phyloP scores from a whole-genome alignment of 2,888 invertebrate genomes.

The Cotesia congregata region DNA sequence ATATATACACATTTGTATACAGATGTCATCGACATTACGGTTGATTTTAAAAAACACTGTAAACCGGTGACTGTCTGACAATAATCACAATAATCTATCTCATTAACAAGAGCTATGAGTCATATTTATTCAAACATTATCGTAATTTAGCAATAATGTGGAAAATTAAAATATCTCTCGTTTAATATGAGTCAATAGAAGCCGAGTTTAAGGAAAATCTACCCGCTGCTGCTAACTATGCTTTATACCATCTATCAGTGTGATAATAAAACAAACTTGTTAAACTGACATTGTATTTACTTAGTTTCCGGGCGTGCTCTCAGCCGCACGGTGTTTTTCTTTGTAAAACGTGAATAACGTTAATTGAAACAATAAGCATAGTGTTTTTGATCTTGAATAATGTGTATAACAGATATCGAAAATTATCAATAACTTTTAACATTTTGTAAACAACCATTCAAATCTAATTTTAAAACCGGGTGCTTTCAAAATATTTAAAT shows the following conservation, averaged over 20 bases:
- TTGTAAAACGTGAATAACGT: background rate
- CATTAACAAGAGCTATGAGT: background rate
- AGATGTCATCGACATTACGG: background rate
- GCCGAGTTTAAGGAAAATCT: background rate
- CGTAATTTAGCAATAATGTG: no score
- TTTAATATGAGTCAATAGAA: background rate
- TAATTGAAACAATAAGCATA: background rate
- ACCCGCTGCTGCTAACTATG: background rate
- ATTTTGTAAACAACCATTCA: background rate
- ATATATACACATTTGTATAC: background rate
- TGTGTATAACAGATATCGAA: background rate
- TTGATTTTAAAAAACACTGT: background rate
- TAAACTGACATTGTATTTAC: background rate
- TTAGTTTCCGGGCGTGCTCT: background rate
- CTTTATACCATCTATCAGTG: background rate
- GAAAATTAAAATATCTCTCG: no score
- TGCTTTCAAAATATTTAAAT: background rate
- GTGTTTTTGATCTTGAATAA: background rate
- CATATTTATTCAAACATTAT: no score
- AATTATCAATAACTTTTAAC: background rate
- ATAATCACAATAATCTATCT: background rate
- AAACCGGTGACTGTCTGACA: background rate
- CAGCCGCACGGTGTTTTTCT: background rate
- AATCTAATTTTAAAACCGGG: background rate
- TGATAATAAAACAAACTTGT: constrained; percentile 1